Conservation (phyloP, 2,113 vertebrate genomes). For the Ailurus styani region DNA sequence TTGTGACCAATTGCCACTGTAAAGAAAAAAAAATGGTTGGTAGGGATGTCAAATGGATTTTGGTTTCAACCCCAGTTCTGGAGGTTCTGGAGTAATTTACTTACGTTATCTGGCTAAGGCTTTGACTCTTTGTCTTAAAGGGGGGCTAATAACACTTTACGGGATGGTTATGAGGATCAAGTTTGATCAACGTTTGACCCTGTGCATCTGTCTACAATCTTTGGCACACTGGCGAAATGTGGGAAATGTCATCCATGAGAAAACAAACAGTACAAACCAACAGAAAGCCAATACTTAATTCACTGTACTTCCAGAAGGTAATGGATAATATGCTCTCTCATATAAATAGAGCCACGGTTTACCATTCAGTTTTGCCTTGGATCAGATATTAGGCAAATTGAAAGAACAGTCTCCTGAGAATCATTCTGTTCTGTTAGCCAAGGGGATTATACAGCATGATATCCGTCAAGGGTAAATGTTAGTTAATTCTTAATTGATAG, state of each 20-base stretch:
- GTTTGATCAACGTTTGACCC: not conserved
- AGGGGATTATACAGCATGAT: not conserved
- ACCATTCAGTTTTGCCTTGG: not conserved
- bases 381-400: not conserved
- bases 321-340: not conserved
- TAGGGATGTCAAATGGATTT: not conserved
- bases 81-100: not conserved
- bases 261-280: not conserved
- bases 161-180: not conserved
- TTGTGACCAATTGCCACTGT: not conserved
- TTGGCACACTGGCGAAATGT: not conserved
- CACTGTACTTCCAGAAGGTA: not conserved
- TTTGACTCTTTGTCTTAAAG: not conserved
- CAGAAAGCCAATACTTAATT: not conserved
- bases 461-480: constrained; percentile 7
- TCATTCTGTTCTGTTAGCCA: not conserved
- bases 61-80: not conserved
- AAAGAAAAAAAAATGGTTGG: not conserved
- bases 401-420: not conserved
- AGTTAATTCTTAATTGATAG: constrained; percentile 66
- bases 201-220: not conserved
- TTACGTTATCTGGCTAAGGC: not conserved
- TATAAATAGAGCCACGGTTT: not conserved
- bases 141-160: not conserved
- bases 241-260: not conserved